A percentile compares a stretch with the other conserved stretches of the same genome.
Evolutionary conservation across 2,113 vertebrate species (phyloP).

Genomic region (Podocnemis expansa): DNA sequence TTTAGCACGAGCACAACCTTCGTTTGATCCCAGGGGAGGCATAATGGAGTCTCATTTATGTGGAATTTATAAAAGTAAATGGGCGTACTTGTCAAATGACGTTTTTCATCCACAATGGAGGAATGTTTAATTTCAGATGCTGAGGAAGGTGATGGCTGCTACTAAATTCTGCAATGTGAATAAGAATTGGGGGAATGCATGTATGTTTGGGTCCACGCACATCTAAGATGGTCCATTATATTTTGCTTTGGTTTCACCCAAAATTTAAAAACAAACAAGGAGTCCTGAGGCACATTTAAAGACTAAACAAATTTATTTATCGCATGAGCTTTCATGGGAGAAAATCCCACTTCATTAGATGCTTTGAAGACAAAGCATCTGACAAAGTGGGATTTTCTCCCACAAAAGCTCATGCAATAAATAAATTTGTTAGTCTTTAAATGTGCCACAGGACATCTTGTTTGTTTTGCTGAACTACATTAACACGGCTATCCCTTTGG

Average conservation of each 20-base stretch:
- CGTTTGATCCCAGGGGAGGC: neutral
- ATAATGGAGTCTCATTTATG: neutral
- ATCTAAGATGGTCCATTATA: neutral
- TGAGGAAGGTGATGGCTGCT: neutral
- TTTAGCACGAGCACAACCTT: neutral
- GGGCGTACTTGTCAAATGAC: neutral
- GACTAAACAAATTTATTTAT: too few relatives aligned
- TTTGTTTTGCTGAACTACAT: too few relatives aligned
- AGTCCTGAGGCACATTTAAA: too few relatives aligned
- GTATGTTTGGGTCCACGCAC: neutral
- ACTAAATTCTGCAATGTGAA: neutral
- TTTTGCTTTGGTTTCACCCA: neutral
- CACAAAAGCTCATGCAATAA: too few relatives aligned
- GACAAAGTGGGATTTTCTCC: too few relatives aligned
- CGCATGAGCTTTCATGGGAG: too few relatives aligned
- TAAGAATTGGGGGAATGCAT: neutral
- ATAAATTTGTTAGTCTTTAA: too few relatives aligned
- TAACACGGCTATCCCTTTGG: too few relatives aligned
- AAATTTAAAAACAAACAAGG: too few relatives aligned
- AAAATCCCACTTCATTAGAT: too few relatives aligned
- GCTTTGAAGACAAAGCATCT: too few relatives aligned
- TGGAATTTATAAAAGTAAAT: conserved; percentile 26
- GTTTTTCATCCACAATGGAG: conserved; percentile 29
- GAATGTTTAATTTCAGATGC: neutral
- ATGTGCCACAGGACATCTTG: too few relatives aligned